A percentile compares a stretch with the other conserved stretches of the same genome.
Evolutionary conservation across 2,113 vertebrate species (phyloP).

Genomic region (Drymodes brunneopygia): DNA sequence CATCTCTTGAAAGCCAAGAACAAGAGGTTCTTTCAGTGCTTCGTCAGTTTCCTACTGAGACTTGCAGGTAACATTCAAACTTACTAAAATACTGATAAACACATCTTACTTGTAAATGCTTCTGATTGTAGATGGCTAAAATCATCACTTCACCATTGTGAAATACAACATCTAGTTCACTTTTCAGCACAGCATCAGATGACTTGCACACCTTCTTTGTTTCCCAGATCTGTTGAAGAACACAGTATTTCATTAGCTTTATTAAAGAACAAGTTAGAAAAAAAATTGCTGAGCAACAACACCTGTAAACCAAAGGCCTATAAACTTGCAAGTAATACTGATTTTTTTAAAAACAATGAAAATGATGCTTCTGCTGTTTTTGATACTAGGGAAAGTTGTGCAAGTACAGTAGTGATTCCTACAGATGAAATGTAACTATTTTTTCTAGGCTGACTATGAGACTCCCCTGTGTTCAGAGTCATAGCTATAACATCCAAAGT

Average conservation of each 20-base stretch:
- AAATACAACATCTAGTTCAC: slow-evolving; percentile 88
- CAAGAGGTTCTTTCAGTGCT: background rate
- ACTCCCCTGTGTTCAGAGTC: background rate
- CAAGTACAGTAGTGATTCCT: background rate
- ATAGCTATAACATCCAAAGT: background rate
- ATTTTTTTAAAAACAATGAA: background rate
- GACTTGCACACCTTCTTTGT: slow-evolving; percentile 87
- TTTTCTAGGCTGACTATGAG: background rate
- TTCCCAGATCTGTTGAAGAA: slow-evolving; percentile 86
- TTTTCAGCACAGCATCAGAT: slow-evolving; percentile 83
- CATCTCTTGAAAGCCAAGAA: background rate
- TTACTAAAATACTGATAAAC: background rate
- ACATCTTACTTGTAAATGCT: slow-evolving; percentile 82
- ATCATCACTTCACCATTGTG: slow-evolving; percentile 72
- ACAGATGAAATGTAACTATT: background rate
- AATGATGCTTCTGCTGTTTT: background rate
- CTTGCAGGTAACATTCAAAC: background rate
- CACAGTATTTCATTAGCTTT: background rate
- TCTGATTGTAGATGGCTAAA: slow-evolving; percentile 84
- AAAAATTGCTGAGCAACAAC: background rate
- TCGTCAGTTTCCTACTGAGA: background rate
- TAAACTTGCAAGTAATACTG: background rate
- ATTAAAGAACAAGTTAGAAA: background rate
- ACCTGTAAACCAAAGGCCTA: background rate
- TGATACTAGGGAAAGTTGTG: background rate